These are phyloP conservation scores for Drosophila arawakana DNA, from an alignment of 1,140 invertebrate genomes.

Conservation along the genomic window DNA sequence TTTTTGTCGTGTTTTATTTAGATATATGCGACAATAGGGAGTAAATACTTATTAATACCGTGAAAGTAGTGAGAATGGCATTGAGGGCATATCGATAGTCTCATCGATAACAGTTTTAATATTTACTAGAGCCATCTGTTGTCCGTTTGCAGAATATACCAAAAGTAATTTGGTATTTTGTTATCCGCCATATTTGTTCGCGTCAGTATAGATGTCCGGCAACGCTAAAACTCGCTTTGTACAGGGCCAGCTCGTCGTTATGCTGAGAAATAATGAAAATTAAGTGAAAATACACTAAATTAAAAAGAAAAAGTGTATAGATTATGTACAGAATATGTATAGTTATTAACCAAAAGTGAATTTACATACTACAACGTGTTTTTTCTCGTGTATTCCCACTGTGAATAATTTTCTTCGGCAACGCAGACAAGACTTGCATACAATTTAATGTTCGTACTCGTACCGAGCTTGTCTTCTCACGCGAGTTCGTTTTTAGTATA, in stretches of 20 bases:
- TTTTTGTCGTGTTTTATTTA: too few species aligned
- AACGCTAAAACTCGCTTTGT: slow-evolving; percentile 64
- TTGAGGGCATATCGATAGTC: too few species aligned
- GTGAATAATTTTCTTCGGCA: slow-evolving; percentile 57
- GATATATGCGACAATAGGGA: too few species aligned
- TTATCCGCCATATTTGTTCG: slow-evolving; percentile 61
- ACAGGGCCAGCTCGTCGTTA: slow-evolving; percentile 68
- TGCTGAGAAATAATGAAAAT: slow-evolving; percentile 72
- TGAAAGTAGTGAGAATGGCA: too few species aligned
- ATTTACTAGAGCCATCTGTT: too few species aligned
- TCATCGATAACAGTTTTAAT: too few species aligned
- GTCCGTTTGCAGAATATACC: too few species aligned
- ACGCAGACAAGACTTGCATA: slow-evolving; percentile 68
- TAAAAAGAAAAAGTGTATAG: slow-evolving; percentile 62
- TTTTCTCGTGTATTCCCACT: slow-evolving; percentile 41
- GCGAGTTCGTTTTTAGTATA: slow-evolving; percentile 79
- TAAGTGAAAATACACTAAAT: slow-evolving; percentile 70
- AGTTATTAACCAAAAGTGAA: slow-evolving; percentile 55
- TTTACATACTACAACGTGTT: slow-evolving; percentile 26
- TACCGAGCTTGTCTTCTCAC: slow-evolving; percentile 75
- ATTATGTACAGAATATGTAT: slow-evolving; percentile 58
- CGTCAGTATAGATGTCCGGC: slow-evolving; percentile 43
- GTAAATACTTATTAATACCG: too few species aligned
- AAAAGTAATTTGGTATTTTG: not conserved
- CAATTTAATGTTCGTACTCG: slow-evolving; percentile 70